These are phyloP conservation scores for Ooceraea biroi DNA, from an alignment of 1,140 invertebrate species.

Conservation along the genomic window DNA sequence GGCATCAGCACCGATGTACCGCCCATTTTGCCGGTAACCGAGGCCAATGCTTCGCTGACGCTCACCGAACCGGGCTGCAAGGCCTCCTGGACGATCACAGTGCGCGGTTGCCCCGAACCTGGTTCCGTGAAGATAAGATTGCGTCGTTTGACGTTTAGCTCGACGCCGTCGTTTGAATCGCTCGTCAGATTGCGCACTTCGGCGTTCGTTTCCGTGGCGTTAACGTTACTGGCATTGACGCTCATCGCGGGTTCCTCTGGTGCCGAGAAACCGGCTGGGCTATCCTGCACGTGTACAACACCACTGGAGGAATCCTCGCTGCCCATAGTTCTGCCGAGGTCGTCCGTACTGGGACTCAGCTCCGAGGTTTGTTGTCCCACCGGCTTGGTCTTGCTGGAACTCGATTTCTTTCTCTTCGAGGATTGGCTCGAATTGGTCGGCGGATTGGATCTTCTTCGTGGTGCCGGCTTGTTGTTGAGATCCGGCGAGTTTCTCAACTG, in stretches of 20 bases:
- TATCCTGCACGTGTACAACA: conserved; percentile 87
- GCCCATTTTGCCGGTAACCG: conserved; percentile 84
- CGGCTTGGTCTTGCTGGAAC: conserved; percentile 87
- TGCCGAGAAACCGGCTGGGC: conserved; percentile 79
- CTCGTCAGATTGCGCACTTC: conserved; percentile 73
- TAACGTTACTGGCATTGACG: conserved; percentile 40
- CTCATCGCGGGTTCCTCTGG: conserved; percentile 79
- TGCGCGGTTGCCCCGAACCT: conserved; percentile 79
- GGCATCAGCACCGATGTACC: conserved; percentile 89
- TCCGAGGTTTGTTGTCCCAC: conserved; percentile 86
- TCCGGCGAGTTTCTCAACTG: conserved; percentile 93
- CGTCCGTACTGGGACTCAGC: conserved; percentile 88
- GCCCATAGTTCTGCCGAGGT: conserved; percentile 89
- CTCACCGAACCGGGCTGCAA: conserved; percentile 80
- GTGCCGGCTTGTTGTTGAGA: conserved; percentile 93
- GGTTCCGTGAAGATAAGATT: conserved; percentile 83
- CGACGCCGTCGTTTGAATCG: conserved; percentile 82
- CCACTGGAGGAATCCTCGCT: conserved; percentile 91
- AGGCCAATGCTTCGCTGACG: conserved; percentile 86
- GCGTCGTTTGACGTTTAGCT: conserved; percentile 78
- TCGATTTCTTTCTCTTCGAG: conserved; percentile 91
- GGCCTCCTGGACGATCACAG: conserved; percentile 86
- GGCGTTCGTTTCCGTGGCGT: conserved; percentile 65
- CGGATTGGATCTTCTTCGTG: conserved; percentile 90
- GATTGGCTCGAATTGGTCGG: conserved; percentile 90